Base-by-base conservation (phyloP, 2,113 vertebrate species). In the Ailuropoda melanoleuca region DNA sequence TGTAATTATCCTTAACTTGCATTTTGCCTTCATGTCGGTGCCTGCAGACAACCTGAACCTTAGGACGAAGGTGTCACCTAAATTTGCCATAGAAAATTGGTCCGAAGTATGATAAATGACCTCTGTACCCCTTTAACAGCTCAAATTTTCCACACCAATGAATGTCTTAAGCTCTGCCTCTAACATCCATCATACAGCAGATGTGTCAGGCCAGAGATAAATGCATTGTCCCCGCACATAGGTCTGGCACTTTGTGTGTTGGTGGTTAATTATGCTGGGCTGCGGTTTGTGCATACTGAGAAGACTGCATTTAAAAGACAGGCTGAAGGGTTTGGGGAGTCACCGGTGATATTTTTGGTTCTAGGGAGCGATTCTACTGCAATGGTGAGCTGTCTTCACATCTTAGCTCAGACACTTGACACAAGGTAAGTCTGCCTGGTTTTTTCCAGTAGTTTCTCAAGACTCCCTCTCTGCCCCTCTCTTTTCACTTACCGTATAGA, bases 351-450 rank as follows among this genome's bases (percentile, higher is more conserved):
- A 75, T 85, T 97, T 97, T 95, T 94, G 24, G 74, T 98, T 98
- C 84, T 96, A 99, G 99, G 99, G 70, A 99, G 99, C 46, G 99
- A 99, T 98, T 99, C 99, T 75, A 97, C 99, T 77, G 99, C 99
- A 48, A 99, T 99, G 99, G 99, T 99, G 97, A 99, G 99, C 99
- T 99, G 99, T 98, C 99, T 99, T 95, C 99, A 99, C 92, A 99
- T 99, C 97, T 98, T 99, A 98, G 99, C 99, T 85, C 99, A 99
- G 97, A 99, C 99, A 2, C 99, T 99, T 90, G 99, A 99, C 97
- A 99, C 99, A 93, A 99, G 99, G 99, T 99, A 98, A 98, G 98
- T 97, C 70, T 74, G 37, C 83, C 74, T n/a, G 3, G 4, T 77
- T 64, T 95, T 85, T 83, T 31, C 77, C 60, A 77, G 2, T 3